These are phyloP conservation scores for Chelon labrosus DNA, from an alignment of 2,797 vertebrate species.

Conservation along the genomic window DNA sequence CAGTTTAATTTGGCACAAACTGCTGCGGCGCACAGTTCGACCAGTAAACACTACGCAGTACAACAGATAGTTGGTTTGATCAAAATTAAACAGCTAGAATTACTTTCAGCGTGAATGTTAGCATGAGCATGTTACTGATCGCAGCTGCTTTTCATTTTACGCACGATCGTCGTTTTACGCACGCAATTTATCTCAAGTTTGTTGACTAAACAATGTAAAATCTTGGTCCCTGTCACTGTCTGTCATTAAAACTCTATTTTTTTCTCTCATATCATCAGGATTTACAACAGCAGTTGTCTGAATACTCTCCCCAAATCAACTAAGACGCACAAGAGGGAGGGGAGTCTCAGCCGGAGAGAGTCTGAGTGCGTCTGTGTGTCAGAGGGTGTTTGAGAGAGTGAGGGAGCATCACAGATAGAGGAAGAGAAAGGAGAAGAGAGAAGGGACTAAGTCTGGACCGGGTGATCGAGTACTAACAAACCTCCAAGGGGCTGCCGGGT, in stretches of 20 bases:
- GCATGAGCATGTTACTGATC: background rate
- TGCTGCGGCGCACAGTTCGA: conserved; percentile 9
- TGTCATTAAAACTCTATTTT: conserved; percentile 39
- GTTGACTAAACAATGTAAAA: conserved; percentile 2
- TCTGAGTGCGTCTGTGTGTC: conserved; percentile 73
- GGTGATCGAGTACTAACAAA: conserved; percentile 85
- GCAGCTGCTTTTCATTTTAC: conserved; percentile 49
- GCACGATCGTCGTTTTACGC: conserved; percentile 65
- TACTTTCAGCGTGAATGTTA: background rate
- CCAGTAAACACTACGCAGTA: conserved; percentile 4
- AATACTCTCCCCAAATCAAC: conserved; percentile 78
- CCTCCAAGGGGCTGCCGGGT: conserved; percentile 86
- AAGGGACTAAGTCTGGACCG: conserved; percentile 81
- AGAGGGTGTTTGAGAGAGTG: conserved; percentile 77
- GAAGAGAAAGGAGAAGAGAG: conserved; percentile 63
- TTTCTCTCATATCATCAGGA: conserved; percentile 75
- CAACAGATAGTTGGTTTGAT: conserved; percentile 15
- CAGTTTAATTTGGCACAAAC: conserved; percentile 22
- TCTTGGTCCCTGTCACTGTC: background rate
- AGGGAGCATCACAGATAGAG: conserved; percentile 73
- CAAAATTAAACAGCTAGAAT: background rate
- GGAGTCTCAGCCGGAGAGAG: conserved; percentile 71
- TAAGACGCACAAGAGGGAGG: conserved; percentile 80
- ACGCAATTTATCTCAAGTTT: conserved; percentile 19
- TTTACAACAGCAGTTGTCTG: conserved; percentile 71